Conservation (phyloP, 2,888 invertebrate genomes). For the Lutraria lutraria region DNA sequence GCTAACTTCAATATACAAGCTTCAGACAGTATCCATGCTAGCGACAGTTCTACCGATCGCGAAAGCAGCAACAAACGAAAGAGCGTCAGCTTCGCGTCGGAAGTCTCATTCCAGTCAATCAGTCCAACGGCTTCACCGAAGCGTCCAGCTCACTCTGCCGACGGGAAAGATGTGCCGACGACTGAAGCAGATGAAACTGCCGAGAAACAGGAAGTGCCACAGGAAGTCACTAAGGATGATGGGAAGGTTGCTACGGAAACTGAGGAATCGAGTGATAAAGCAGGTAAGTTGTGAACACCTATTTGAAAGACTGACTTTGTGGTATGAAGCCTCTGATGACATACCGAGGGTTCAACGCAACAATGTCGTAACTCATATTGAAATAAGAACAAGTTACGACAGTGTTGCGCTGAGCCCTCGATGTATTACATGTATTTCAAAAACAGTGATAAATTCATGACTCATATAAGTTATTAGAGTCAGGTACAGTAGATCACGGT, state of each 20-base stretch:
- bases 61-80: slow-evolving; percentile 78
- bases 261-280: not conserved
- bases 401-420: no score
- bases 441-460: no score
- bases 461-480: no score
- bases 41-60: slow-evolving; percentile 67
- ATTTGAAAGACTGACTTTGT: no score
- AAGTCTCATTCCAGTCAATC: slow-evolving; percentile 85
- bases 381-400: no score
- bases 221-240: slow-evolving; percentile 24
- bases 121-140: slow-evolving; percentile 78
- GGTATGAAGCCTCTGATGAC: no score
- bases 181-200: slow-evolving; percentile 30
- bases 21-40: slow-evolving; percentile 62
- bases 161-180: not conserved
- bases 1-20: slow-evolving; percentile 64
- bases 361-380: no score
- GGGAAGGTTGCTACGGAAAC: slow-evolving; percentile 18
- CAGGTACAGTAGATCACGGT: no score
- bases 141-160: slow-evolving; percentile 38
- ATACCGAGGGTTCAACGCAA: no score
- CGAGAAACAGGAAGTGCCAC: slow-evolving; percentile 46
- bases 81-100: slow-evolving; percentile 85
- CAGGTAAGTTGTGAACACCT: not conserved
- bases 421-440: no score